These are phyloP conservation scores for Acanthococcus lagerstroemiae DNA, from an alignment of 2,888 invertebrate genomes.

Conservation along the genomic window DNA sequence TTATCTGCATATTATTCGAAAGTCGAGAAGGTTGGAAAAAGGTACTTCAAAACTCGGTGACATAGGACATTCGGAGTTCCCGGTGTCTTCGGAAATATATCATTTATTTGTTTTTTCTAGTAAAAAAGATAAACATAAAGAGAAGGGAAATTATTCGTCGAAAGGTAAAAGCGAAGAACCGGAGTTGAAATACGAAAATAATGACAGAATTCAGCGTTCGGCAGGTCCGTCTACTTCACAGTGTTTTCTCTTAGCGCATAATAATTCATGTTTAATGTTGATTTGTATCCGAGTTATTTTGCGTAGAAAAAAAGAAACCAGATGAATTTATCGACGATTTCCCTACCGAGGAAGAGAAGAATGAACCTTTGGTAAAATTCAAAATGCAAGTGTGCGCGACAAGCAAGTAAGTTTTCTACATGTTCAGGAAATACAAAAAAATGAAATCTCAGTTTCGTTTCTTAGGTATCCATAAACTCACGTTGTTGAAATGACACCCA, in stretches of 20 bases:
- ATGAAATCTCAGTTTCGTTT: background rate
- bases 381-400: conserved; percentile 10
- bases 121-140: conserved; percentile 17
- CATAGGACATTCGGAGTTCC: too few species aligned
- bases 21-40: conserved; percentile 42
- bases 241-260: background rate
- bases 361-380: background rate
- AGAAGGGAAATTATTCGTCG: background rate
- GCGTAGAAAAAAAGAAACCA: background rate
- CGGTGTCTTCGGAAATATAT: too few species aligned
- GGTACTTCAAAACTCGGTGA: too few species aligned
- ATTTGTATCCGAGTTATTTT: background rate
- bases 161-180: conserved; percentile 3
- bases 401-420: conserved; percentile 7
- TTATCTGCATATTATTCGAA: conserved; percentile 67
- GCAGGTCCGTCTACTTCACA: background rate
- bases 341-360: background rate
- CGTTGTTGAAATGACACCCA: too few species aligned
- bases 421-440: too few species aligned
- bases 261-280: background rate
- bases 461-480: background rate
- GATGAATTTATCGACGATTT: background rate
- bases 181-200: background rate
- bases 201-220: background rate
- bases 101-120: too few species aligned